A percentile compares a stretch with the other conserved stretches of the same genome.
phyloP scores from a whole-genome alignment of 2,113 vertebrate species.

The Macquaria ambigua region DNA sequence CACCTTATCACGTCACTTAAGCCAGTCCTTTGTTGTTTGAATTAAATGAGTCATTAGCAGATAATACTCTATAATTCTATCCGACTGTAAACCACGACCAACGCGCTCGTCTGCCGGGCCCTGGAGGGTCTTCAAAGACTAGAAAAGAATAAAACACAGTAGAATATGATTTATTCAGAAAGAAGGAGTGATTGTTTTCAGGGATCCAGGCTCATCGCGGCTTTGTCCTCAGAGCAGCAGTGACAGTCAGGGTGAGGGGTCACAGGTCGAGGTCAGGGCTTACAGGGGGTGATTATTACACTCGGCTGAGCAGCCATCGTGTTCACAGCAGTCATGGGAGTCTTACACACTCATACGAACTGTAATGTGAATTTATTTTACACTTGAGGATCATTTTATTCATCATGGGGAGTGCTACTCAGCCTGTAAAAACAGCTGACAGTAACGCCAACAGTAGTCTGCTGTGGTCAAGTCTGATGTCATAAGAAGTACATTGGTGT shows the following conservation, averaged over 20 bases:
- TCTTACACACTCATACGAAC: background rate
- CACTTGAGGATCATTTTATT: background rate
- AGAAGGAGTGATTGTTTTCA: background rate
- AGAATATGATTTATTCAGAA: conserved; percentile 7
- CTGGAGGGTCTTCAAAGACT: conserved; percentile 16
- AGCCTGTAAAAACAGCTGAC: background rate
- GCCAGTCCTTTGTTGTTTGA: conserved; percentile 44
- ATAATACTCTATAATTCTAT: conserved; percentile 65
- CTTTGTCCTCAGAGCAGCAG: background rate
- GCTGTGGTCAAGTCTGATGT: conserved; percentile 6
- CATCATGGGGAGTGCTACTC: background rate
- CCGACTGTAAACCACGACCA: conserved; percentile 60
- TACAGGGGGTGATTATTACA: background rate
- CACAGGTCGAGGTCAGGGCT: conserved; percentile 21
- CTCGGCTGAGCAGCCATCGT: background rate
- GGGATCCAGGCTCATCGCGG: background rate
- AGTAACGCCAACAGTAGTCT: background rate
- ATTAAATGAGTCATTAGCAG: conserved; percentile 66
- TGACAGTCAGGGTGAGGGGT: conserved; percentile 2
- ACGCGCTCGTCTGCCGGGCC: conserved; percentile 16
- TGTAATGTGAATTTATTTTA: background rate
- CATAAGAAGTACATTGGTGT: too few species aligned
- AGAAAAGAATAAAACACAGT: background rate
- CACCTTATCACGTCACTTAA: conserved; percentile 41
- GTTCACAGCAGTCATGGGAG: background rate